Evolutionary conservation across 2,888 invertebrate genomes (phyloP).

Genomic region (Nymphalis polychloros): DNA sequence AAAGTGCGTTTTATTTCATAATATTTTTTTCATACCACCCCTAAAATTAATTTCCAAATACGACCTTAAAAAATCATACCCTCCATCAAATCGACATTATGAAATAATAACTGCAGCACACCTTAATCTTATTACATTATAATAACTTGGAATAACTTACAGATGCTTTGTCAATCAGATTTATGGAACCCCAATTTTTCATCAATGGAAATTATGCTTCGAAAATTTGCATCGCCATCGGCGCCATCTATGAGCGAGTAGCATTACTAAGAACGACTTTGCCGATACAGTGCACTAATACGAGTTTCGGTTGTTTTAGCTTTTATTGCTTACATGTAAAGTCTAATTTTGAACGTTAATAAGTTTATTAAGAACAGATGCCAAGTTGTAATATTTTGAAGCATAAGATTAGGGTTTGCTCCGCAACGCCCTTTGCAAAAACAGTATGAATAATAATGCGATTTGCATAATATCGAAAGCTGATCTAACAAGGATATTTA

Average conservation of each 20-base stretch:
- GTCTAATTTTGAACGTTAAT: slow-evolving; percentile 36
- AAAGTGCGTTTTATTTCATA: background rate
- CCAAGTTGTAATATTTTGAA: slow-evolving; percentile 52
- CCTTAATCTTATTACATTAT: slow-evolving; percentile 78
- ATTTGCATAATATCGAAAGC: slow-evolving; percentile 77
- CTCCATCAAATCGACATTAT: slow-evolving; percentile 73
- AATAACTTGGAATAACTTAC: slow-evolving; percentile 75
- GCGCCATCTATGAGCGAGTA: slow-evolving; percentile 73
- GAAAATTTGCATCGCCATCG: slow-evolving; percentile 75
- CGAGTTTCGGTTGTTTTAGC: slow-evolving; percentile 26
- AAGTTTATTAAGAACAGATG: slow-evolving; percentile 38
- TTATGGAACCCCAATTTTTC: slow-evolving; percentile 72
- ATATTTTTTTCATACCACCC: background rate
- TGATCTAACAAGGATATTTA: slow-evolving; percentile 70
- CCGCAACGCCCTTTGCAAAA: slow-evolving; percentile 72
- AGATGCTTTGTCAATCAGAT: slow-evolving; percentile 78
- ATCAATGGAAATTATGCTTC: slow-evolving; percentile 71
- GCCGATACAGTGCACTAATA: slow-evolving; percentile 11
- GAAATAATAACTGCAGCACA: slow-evolving; percentile 68
- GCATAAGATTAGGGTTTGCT: slow-evolving; percentile 71
- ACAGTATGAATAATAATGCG: slow-evolving; percentile 80
- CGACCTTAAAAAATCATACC: slow-evolving; percentile 41
- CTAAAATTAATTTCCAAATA: slow-evolving; percentile 46
- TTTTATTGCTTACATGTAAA: slow-evolving; percentile 37
- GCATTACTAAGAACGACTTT: slow-evolving; percentile 45